Percentiles rank a stretch among this genome's conserved stretches.
These are phyloP conservation scores for Eupeodes luniger DNA, from an alignment of 2,888 invertebrate species.

Conservation along the genomic window DNA sequence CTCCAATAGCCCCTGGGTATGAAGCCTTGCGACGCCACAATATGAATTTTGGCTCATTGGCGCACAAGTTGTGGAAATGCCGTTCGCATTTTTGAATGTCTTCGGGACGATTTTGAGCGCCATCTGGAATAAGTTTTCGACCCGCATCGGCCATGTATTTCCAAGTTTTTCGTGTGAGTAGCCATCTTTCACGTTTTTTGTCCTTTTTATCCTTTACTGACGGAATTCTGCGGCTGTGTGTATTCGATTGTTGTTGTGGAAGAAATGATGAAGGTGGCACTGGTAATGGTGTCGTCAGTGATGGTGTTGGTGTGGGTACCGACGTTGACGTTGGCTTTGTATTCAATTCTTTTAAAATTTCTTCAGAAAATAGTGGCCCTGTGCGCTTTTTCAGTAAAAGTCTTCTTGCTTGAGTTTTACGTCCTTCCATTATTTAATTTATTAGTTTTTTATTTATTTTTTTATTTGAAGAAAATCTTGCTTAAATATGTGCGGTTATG, in stretches of 20 bases:
- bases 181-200: conserved; percentile 89
- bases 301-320: background rate
- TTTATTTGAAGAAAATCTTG: conserved; percentile 17
- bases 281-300: conserved; percentile 33
- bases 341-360: conserved; percentile 77
- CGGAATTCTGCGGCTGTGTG: conserved; percentile 62
- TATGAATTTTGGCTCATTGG: conserved; percentile 90
- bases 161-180: conserved; percentile 95
- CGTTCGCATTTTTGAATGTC: conserved; percentile 92
- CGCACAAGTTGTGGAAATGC: conserved; percentile 93
- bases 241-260: conserved; percentile 11
- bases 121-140: conserved; percentile 93
- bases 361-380: conserved; percentile 78
- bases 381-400: conserved; percentile 79
- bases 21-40: conserved; percentile 92
- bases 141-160: conserved; percentile 97
- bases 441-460: conserved; percentile 7
- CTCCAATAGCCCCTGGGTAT: conserved; percentile 88
- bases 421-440: conserved; percentile 52
- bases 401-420: conserved; percentile 40
- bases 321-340: conserved; percentile 36
- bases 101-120: conserved; percentile 89
- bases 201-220: conserved; percentile 77
- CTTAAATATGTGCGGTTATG: background rate
- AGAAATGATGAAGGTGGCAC: background rate